Base-by-base conservation (phyloP, 2,113 vertebrate genomes). In the Notothenia coriiceps region DNA sequence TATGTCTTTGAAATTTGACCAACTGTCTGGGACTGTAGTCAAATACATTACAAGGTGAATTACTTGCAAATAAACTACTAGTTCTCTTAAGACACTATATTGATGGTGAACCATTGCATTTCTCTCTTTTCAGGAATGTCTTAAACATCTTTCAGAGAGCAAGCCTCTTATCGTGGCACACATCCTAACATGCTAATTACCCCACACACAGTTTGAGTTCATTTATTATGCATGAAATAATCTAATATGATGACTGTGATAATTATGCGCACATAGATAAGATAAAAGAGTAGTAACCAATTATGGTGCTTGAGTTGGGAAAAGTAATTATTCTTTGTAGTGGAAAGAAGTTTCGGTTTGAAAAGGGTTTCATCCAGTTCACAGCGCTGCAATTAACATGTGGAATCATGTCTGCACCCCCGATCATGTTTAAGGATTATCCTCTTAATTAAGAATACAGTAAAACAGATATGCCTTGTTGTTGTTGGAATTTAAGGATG, bases 221-320 rank as follows among this genome's bases (percentile, higher is more conserved):
- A 92, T 93, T 94, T 94, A 92, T 92, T 92, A 94, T 94, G 91
- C 92, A 93, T 93, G 90, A 92, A 93, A 93, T 92, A 92, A 94
- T 92, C 92, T 92, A 92, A 93, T 94, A 92, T 89, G 91, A 93
- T 94, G 90, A 93, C 90, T 92, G 91, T 88, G 91, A 93, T 93
- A 92, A 93, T 93, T 93, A 93, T 90, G 92, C 89, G 55, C 92
- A 89, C 90, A 90, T 79, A 93, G 90, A 93, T 92, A 92, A 92
- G 92, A 94, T 94, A 92, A 94, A 94, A 93, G 91, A 91, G 89
- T 92, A 73, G 88, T 92, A 93, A 89, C 88, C 92, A 93, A 93
- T 94, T 94, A 93, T 84, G 83, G 86, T 4, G 56, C 66, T 10
- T 80, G 87, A 94, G 89, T 88, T 88, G 83, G 82, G 80, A 91